Evolutionary conservation across 1,140 invertebrate genomes (phyloP).

Genomic region (Tenebrio molitor): DNA sequence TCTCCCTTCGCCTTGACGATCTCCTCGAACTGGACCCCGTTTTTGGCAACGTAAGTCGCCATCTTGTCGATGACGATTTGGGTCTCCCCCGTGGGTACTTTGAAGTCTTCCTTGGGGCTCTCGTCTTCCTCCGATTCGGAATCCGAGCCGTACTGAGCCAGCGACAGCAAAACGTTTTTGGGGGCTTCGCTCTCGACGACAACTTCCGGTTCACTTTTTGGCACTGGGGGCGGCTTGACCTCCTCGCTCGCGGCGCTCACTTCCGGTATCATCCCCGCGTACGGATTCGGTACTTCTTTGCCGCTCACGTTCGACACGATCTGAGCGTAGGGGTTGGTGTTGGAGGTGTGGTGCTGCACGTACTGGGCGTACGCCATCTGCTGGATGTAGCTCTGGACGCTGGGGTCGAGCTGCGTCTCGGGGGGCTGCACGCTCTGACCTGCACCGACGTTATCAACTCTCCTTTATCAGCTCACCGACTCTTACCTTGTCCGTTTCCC

Average conservation of each 20-base stretch:
- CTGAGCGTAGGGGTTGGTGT: slow-evolving; percentile 62
- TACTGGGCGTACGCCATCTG: slow-evolving; percentile 63
- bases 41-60: slow-evolving; percentile 94
- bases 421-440: slow-evolving; percentile 41
- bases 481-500: slow-evolving; percentile 31
- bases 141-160: slow-evolving; percentile 72
- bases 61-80: slow-evolving; percentile 95
- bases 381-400: slow-evolving; percentile 59
- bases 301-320: slow-evolving; percentile 61
- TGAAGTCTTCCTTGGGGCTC: slow-evolving; percentile 62
- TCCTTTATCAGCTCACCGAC: background rate
- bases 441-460: background rate
- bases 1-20: slow-evolving; percentile 90
- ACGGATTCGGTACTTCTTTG: slow-evolving; percentile 55
- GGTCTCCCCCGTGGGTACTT: slow-evolving; percentile 82
- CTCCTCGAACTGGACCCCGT: slow-evolving; percentile 92
- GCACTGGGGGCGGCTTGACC: background rate
- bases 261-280: slow-evolving; percentile 44
- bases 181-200: slow-evolving; percentile 46
- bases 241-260: background rate
- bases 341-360: slow-evolving; percentile 54
- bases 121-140: slow-evolving; percentile 67
- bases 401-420: slow-evolving; percentile 55
- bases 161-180: slow-evolving; percentile 66
- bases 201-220: slow-evolving; percentile 19